These are phyloP conservation scores for Agraylea sexmaculata DNA, from an alignment of 1,140 invertebrate genomes.

Conservation along the genomic window DNA sequence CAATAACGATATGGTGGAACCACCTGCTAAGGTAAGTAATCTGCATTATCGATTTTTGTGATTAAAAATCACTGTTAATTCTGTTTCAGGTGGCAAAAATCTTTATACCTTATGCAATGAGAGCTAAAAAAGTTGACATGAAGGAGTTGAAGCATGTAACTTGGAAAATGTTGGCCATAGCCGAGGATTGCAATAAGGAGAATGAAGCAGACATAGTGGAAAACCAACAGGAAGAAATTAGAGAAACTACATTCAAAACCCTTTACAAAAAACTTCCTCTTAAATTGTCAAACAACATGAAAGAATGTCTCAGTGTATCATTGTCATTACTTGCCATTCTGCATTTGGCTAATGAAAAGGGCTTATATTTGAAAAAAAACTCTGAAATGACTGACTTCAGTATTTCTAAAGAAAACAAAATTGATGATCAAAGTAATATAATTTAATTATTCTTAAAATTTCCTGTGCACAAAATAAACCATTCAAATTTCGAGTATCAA, in stretches of 20 bases:
- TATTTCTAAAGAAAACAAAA: too few relatives aligned
- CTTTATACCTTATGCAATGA: constrained; percentile 59
- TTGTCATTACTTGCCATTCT: constrained; percentile 65
- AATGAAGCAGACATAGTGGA: constrained; percentile 24
- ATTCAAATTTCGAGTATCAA: too few relatives aligned
- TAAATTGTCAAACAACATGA: constrained; percentile 46
- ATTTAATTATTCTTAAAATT: too few relatives aligned
- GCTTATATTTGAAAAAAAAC: constrained; percentile 31
- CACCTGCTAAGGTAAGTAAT: constrained; percentile 28
- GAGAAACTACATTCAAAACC: constrained; percentile 33
- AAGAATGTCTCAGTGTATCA: constrained; percentile 59
- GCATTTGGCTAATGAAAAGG: constrained; percentile 70
- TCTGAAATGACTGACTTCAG: constrained; percentile 32
- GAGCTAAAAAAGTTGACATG: constrained; percentile 72
- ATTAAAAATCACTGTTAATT: neutral
- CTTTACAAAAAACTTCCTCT: constrained; percentile 48
- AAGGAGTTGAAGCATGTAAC: constrained; percentile 59
- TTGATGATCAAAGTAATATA: too few relatives aligned
- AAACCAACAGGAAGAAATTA: constrained; percentile 12
- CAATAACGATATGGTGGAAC: constrained; percentile 30
- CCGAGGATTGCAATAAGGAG: constrained; percentile 24
- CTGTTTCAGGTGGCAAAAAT: constrained; percentile 47
- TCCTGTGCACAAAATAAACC: too few relatives aligned
- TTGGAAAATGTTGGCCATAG: constrained; percentile 45
- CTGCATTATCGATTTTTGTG: constrained; percentile 38